Conservation (phyloP, 2,113 vertebrate genomes). For the Mustelus asterias region DNA sequence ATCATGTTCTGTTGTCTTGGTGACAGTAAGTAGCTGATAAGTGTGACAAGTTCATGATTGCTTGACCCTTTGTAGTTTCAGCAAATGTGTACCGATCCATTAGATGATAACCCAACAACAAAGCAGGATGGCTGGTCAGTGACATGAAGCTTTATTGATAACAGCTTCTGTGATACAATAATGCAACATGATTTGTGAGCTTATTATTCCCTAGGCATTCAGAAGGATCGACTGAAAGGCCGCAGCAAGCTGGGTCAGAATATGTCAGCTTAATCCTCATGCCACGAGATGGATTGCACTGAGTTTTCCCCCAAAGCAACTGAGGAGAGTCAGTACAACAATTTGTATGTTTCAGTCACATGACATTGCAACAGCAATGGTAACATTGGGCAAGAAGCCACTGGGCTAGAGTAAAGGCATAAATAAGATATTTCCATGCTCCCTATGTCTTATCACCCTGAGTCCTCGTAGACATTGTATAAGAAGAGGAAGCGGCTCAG, state of each 20-base stretch:
- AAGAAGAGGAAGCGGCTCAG: too few relatives aligned
- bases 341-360: neutral
- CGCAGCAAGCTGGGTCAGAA: neutral
- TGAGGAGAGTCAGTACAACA: neutral
- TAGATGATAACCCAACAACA: conserved; percentile 15
- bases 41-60: conserved; percentile 28
- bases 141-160: conserved; percentile 32
- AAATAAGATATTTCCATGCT: neutral
- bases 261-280: neutral
- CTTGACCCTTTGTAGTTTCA: conserved; percentile 26
- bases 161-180: conserved; percentile 18
- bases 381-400: neutral
- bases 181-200: conserved; percentile 19
- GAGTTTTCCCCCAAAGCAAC: neutral
- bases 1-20: conserved; percentile 30
- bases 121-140: conserved; percentile 16
- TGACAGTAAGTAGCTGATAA: conserved; percentile 25
- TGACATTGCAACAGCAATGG: neutral
- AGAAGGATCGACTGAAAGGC: conserved; percentile 27
- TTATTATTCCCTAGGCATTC: conserved; percentile 11
- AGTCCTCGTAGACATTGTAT: too few relatives aligned
- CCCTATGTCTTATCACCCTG: neutral
- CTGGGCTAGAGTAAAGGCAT: neutral
- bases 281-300: neutral
- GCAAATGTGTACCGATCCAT: conserved; percentile 24